Evolutionary conservation across 2,113 vertebrate species (phyloP).

Genomic region (Salvelinus alpinus): DNA sequence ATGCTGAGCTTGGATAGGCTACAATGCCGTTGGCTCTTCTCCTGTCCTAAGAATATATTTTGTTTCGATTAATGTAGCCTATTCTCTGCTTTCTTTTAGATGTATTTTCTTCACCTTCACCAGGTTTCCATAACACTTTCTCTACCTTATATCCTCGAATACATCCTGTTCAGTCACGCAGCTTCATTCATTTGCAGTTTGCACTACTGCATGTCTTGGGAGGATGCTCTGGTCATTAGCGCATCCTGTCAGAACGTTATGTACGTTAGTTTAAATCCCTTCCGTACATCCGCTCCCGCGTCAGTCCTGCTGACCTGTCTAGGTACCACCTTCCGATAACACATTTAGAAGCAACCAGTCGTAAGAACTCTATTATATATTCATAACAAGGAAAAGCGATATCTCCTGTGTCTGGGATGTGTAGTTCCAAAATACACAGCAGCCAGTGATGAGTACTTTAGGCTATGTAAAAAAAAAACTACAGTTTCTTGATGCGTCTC

Average conservation of each 20-base stretch:
- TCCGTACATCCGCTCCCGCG: constrained; percentile 38
- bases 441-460: constrained; percentile 27
- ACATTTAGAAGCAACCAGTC: constrained; percentile 63
- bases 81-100: too few relatives aligned
- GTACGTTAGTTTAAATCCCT: constrained; percentile 32
- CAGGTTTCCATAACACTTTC: too few relatives aligned
- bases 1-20: too few relatives aligned
- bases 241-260: constrained; percentile 43
- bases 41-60: background rate
- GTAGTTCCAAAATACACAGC: constrained; percentile 60
- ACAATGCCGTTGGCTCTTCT: background rate
- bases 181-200: too few relatives aligned
- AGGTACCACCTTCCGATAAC: constrained; percentile 40
- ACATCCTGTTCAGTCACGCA: constrained; percentile 5
- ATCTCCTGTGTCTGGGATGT: constrained; percentile 57
- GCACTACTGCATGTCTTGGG: too few relatives aligned
- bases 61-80: background rate
- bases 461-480: constrained; percentile 59
- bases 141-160: background rate
- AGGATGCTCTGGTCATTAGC: constrained; percentile 6
- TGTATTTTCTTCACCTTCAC: too few relatives aligned
- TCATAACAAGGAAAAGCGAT: constrained; percentile 53
- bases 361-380: constrained; percentile 60
- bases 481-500: constrained; percentile 60
- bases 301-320: constrained; percentile 27